These are phyloP conservation scores for Tachypleus tridentatus DNA, from an alignment of 1,140 invertebrate species.

Conservation along the genomic window DNA sequence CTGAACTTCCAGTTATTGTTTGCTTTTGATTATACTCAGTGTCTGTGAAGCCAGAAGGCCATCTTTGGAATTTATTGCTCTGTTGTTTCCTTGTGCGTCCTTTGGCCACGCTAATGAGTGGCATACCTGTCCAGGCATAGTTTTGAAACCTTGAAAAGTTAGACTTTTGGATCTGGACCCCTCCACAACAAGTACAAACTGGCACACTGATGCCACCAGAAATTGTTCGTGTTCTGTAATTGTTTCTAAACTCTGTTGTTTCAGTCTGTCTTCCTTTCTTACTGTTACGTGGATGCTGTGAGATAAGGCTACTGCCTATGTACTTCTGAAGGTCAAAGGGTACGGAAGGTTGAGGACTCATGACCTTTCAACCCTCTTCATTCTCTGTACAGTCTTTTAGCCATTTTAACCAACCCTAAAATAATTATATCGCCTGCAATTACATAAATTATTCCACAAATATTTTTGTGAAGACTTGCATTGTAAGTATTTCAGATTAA, in stretches of 20 bases:
- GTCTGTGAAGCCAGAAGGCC: no score
- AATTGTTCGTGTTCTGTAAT: background rate
- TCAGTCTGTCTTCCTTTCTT: slow-evolving; percentile 13
- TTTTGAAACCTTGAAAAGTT: slow-evolving; percentile 8
- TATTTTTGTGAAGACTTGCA: no score
- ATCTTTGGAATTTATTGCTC: no score
- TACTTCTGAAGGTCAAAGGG: slow-evolving; percentile 48
- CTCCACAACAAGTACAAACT: slow-evolving; percentile 1
- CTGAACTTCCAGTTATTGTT: no score
- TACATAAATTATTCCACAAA: no score
- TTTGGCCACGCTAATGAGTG: slow-evolving; percentile 48
- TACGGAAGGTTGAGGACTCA: slow-evolving; percentile 16
- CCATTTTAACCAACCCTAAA: no score
- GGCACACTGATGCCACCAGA: background rate
- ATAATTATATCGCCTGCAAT: no score
- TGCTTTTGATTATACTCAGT: no score
- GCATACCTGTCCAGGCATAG: slow-evolving; percentile 47
- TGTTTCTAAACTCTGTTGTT: background rate
- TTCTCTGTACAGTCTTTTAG: no score
- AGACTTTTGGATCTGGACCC: slow-evolving; percentile 2
- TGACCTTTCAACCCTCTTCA: background rate
- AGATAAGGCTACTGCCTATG: slow-evolving; percentile 50
- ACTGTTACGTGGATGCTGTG: slow-evolving; percentile 31
- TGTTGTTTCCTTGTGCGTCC: slow-evolving; percentile 4
- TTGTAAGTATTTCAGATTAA: no score